Percentiles rank a stretch among this genome's conserved stretches.
Conservation (phyloP, 2,888 invertebrate genomes). For the Coremacera marginata region DNA sequence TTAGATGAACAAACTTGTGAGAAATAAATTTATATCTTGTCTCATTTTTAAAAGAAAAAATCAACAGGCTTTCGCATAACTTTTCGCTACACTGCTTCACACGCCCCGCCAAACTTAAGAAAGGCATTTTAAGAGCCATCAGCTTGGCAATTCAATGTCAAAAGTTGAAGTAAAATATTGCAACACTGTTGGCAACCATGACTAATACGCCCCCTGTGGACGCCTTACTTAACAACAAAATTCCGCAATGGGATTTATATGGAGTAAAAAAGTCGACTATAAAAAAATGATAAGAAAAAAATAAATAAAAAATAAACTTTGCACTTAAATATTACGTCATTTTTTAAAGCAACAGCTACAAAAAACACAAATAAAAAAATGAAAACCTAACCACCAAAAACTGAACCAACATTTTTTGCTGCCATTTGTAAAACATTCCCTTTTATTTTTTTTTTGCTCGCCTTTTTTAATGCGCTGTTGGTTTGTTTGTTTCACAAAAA, state of each 20-base stretch:
- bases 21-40: neutral
- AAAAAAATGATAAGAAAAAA: neutral
- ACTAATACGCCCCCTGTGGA: neutral
- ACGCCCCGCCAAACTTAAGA: neutral
- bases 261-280: neutral
- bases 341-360: conserved; percentile 1
- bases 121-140: neutral
- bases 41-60: neutral
- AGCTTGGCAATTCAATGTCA: neutral
- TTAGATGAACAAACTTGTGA: too few species aligned
- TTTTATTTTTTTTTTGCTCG: neutral
- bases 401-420: neutral
- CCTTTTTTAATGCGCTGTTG: neutral
- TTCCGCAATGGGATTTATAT: neutral
- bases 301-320: conserved; percentile 25
- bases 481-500: conserved; percentile 37
- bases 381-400: neutral
- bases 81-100: neutral
- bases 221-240: neutral
- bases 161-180: neutral
- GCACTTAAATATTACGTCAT: conserved; percentile 40
- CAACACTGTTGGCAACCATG: neutral
- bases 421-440: neutral
- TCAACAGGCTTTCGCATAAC: neutral
- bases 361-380: too few species aligned